These are phyloP conservation scores for Phodopus roborovskii DNA, from an alignment of 2,113 vertebrate species.

Conservation along the genomic window DNA sequence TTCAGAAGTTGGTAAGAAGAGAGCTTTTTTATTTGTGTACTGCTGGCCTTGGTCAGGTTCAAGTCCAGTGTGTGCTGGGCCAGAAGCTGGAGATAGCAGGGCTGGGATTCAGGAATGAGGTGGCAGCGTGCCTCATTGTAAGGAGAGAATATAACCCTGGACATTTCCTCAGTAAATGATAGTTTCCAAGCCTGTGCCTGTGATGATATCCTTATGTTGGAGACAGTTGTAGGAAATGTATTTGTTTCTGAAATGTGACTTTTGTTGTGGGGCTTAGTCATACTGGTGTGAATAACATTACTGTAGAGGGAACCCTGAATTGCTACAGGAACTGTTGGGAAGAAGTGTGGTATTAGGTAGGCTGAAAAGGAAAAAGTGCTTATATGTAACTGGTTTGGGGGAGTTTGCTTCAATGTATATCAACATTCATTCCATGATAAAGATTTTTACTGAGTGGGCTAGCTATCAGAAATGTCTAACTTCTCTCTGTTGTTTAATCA, in stretches of 20 bases:
- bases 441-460: not conserved
- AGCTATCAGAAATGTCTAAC: slow-evolving; percentile 29
- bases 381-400: not conserved
- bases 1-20: not conserved
- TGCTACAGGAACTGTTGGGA: slow-evolving; percentile 9
- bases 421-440: slow-evolving; percentile 32
- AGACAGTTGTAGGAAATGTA: not conserved
- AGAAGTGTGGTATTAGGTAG: not conserved
- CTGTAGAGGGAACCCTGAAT: not conserved
- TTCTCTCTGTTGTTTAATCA: not conserved
- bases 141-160: not conserved
- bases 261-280: not conserved
- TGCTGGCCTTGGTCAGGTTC: not conserved
- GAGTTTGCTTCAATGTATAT: slow-evolving; percentile 6
- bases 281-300: not conserved
- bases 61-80: not conserved
- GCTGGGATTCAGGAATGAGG: not conserved
- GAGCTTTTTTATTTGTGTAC: slow-evolving; percentile 11
- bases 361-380: not conserved
- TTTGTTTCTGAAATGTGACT: slow-evolving; percentile 48
- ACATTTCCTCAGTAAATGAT: too few relatives aligned
- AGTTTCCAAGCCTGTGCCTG: not conserved
- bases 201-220: not conserved
- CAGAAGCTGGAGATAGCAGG: not conserved
- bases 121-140: slow-evolving; percentile 18